A percentile compares a stretch with the other conserved stretches of the same genome.
These are phyloP conservation scores for Macrotis lagotis DNA, from an alignment of 2,113 vertebrate species.

Conservation along the genomic window DNA sequence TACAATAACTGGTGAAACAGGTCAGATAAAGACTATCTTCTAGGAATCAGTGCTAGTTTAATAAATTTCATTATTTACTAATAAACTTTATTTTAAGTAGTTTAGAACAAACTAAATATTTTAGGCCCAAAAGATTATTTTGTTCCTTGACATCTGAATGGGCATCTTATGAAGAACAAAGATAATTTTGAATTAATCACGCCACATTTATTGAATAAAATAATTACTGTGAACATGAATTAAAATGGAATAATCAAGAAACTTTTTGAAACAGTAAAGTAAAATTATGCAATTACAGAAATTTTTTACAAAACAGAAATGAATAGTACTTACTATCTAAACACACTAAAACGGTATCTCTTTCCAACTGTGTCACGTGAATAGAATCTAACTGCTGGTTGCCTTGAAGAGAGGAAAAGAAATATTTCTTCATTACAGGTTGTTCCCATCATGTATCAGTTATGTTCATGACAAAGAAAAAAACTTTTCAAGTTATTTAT, in stretches of 20 bases:
- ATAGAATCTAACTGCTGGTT: conserved; percentile 95
- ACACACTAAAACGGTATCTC: conserved; percentile 98
- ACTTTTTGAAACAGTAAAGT: not conserved
- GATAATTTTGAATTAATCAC: not conserved
- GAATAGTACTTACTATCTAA: conserved; percentile 92
- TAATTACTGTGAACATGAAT: not conserved
- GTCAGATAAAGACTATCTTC: not conserved
- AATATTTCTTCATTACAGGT: too few relatives aligned
- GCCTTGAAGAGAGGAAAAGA: conserved; percentile 75
- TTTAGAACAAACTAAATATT: not conserved
- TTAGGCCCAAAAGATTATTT: not conserved
- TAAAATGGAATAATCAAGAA: not conserved
- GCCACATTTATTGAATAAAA: not conserved
- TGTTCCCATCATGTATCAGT: not conserved
- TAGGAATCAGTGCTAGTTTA: not conserved
- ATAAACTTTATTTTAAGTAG: not conserved
- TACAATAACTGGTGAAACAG: not conserved
- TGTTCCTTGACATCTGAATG: not conserved
- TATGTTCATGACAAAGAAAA: not conserved
- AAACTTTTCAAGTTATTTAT: not conserved
- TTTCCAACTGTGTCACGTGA: conserved; percentile 97
- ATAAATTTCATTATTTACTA: not conserved
- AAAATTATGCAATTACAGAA: not conserved
- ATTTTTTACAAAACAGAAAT: conserved; percentile 23
- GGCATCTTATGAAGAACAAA: not conserved